Evolutionary conservation across 2,888 invertebrate species (phyloP).

Genomic region (Itoplectis maculator): DNA sequence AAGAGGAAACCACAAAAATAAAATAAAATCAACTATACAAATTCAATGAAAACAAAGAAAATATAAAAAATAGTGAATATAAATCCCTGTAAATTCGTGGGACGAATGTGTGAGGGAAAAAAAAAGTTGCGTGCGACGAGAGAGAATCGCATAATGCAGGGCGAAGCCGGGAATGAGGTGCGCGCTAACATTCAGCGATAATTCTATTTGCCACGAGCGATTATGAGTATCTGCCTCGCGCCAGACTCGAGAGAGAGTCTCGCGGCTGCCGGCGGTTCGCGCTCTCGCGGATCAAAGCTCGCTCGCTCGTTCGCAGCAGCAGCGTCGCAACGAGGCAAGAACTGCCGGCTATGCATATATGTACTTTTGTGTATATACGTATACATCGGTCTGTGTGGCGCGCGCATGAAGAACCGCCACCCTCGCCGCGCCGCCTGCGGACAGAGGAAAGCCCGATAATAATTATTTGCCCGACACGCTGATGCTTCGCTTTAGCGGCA

Average conservation of each 20-base stretch:
- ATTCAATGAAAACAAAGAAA: too few species aligned
- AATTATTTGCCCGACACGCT: constrained; percentile 80
- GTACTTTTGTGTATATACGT: constrained; percentile 19
- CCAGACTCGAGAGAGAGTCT: constrained; percentile 78
- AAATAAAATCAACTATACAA: neutral
- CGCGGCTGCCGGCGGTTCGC: constrained; percentile 69
- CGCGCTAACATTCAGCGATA: constrained; percentile 81
- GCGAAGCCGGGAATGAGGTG: constrained; percentile 69
- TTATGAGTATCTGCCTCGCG: constrained; percentile 83
- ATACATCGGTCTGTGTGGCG: too few species aligned
- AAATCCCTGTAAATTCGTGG: too few species aligned
- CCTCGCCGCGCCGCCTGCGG: constrained; percentile 70
- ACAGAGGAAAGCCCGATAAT: constrained; percentile 79
- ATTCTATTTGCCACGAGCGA: constrained; percentile 83
- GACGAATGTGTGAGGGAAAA: too few species aligned
- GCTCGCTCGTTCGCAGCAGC: constrained; percentile 53
- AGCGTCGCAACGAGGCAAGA: constrained; percentile 65
- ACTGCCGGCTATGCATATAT: neutral
- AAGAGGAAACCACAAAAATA: too few species aligned
- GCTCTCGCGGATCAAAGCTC: constrained; percentile 76
- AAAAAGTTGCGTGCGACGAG: neutral
- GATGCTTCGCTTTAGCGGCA: constrained; percentile 62
- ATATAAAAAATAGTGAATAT: too few species aligned
- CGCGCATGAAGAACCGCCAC: constrained; percentile 23
- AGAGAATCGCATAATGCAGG: constrained; percentile 63